Evolutionary conservation across 2,888 invertebrate species (phyloP), one percentile per base, ranked within the genome.

Genomic region (Synergus umbraculus): DNA sequence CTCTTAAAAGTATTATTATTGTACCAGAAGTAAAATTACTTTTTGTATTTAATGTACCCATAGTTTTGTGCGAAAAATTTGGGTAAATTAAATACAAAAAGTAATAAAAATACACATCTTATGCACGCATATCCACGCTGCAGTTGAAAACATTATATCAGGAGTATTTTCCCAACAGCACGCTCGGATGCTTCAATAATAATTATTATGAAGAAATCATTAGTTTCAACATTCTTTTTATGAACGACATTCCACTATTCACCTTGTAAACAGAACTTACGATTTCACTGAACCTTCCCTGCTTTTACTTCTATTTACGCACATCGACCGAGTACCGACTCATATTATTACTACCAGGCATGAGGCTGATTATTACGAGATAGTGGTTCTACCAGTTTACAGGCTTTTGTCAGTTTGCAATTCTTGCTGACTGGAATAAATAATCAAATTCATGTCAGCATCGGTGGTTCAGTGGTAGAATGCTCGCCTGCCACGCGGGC

Each of bases 401-500:
- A 12, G 29, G 4, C 29, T 63, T 63, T 7, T 18, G 22, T 63
- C 4, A 63, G 5, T 1, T 22, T 63, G 4, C 22, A 9, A 46
- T 1, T 4, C 46, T 46, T 13, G 4, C 13, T 13, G 46, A 13
- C 2, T 46, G 3, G 46, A 13, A 46, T 43, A 43, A 43, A 43
- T 43, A 43, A 43, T 43, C 9, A 43, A 43, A 43, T 43, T 46
- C 49, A 49, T 46, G 4, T 46, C 13, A 87, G 90, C 90, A 91
- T 91, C 90, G 90, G 88, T 91, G 90, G 90, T 91, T 91, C 89
- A 91, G 90, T 91, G 91, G 91, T 91, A 91, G 91, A 91, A 92
- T 91, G 91, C 91, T 91, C 91, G 91, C 91, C 91, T 91, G 91
- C 91, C 91, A 91, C 90, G 89, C 90, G 89, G 89, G 89, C 89